Percentiles rank a stretch among this genome's conserved stretches.
Evolutionary conservation across 2,797 vertebrate species (phyloP).

Genomic region (Sebastes nivosus): DNA sequence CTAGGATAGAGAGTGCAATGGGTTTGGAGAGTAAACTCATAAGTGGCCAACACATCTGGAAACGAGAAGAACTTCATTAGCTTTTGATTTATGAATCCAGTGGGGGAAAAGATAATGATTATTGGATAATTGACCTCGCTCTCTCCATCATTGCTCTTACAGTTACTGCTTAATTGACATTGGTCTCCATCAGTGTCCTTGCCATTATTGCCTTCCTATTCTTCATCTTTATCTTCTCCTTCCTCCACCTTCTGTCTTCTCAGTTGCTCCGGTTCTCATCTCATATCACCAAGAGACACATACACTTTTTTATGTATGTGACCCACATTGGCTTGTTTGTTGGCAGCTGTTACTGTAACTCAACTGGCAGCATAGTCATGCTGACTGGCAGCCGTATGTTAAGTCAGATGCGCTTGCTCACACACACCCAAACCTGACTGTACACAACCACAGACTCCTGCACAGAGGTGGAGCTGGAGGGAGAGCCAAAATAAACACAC

Average conservation of each 20-base stretch:
- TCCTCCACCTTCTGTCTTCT: background rate
- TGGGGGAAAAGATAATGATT: slow-evolving; percentile 19
- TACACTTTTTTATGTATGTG: background rate
- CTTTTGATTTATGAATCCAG: slow-evolving; percentile 46
- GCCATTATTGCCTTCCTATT: slow-evolving; percentile 23
- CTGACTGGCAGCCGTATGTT: slow-evolving; percentile 43
- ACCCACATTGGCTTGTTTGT: slow-evolving; percentile 21
- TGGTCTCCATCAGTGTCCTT: slow-evolving; percentile 52
- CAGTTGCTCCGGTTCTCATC: background rate
- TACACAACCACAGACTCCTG: slow-evolving; percentile 51
- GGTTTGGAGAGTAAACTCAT: slow-evolving; percentile 27
- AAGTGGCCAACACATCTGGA: slow-evolving; percentile 13
- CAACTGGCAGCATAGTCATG: slow-evolving; percentile 8
- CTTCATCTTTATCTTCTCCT: background rate
- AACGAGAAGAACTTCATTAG: slow-evolving; percentile 32
- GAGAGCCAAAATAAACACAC: slow-evolving; percentile 40
- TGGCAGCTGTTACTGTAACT: slow-evolving; percentile 21
- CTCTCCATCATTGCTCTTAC: slow-evolving; percentile 23
- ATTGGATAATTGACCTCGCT: slow-evolving; percentile 50
- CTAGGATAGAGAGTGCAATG: background rate
- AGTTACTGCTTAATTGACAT: slow-evolving; percentile 55
- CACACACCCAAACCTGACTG: slow-evolving; percentile 25
- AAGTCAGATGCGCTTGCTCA: slow-evolving; percentile 34
- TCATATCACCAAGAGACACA: background rate
- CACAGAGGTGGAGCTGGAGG: slow-evolving; percentile 47